Evolutionary conservation across 2,888 invertebrate species (phyloP).

Genomic region (Amiota mariae): DNA sequence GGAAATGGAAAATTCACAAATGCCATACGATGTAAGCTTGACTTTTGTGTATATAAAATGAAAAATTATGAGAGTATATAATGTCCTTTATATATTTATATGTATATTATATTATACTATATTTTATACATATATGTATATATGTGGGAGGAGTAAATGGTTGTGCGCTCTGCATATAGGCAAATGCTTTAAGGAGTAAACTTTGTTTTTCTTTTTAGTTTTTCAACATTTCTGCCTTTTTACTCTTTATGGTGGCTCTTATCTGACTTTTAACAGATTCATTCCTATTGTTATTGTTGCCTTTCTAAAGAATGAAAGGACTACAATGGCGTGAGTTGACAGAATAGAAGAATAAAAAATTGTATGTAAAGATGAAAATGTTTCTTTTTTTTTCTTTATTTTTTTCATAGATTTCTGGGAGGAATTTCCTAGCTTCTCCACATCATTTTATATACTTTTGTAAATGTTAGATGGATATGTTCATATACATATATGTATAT

Average conservation of each 20-base stretch:
- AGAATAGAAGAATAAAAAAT: conserved; percentile 7
- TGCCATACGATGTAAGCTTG: conserved; percentile 3
- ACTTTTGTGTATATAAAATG: conserved; percentile 37
- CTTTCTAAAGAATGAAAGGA: neutral
- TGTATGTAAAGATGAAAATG: too few species aligned
- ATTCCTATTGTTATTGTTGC: conserved; percentile 12
- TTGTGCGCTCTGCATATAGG: conserved; percentile 54
- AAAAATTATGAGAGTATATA: conserved; percentile 41
- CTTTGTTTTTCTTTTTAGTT: neutral
- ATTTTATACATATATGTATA: neutral
- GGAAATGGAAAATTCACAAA: conserved; percentile 22
- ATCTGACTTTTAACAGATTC: neutral
- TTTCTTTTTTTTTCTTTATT: too few species aligned
- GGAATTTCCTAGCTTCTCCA: neutral
- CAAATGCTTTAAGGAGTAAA: conserved; percentile 45
- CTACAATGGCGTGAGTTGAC: neutral
- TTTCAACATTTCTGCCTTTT: conserved; percentile 2
- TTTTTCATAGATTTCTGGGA: neutral
- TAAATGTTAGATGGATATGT: neutral
- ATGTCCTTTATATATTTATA: conserved; percentile 1
- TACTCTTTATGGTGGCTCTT: neutral
- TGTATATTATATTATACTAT: neutral
- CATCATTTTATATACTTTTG: neutral
- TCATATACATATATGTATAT: too few species aligned
- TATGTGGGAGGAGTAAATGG: too few species aligned